A percentile compares a stretch with the other conserved stretches of the same genome.
Conservation (phyloP, 23 tunicate genomes). For the Corella eumyota region DNA sequence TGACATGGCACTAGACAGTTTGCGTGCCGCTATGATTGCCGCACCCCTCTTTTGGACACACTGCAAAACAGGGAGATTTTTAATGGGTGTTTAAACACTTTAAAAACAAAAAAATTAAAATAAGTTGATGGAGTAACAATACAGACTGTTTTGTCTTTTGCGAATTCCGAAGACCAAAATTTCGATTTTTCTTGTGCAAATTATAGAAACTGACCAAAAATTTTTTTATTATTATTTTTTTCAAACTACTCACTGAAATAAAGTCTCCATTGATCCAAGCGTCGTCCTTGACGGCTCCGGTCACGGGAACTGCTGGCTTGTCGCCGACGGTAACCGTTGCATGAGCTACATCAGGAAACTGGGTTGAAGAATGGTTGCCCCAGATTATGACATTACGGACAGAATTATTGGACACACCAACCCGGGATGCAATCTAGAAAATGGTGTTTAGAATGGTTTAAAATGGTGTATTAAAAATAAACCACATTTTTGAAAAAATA, state of each 20-base stretch:
- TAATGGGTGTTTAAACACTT: too few relatives aligned
- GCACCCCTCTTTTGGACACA: slow-evolving; percentile 93
- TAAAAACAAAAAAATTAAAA: too few relatives aligned
- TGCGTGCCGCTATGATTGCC: slow-evolving; percentile 88
- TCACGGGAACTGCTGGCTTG: slow-evolving; percentile 20
- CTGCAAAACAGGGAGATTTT: slow-evolving; percentile 15
- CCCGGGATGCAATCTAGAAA: slow-evolving; percentile 58
- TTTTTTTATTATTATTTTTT: too few relatives aligned
- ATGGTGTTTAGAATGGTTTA: background rate
- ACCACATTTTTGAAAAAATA: background rate
- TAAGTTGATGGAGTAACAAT: too few relatives aligned
- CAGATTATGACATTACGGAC: slow-evolving; percentile 88
- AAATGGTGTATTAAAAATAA: background rate
- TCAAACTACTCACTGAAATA: slow-evolving; percentile 28
- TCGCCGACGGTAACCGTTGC: slow-evolving; percentile 38
- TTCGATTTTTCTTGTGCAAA: too few relatives aligned
- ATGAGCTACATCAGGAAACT: slow-evolving; percentile 86
- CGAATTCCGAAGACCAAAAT: too few relatives aligned
- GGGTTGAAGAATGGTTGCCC: slow-evolving; percentile 99
- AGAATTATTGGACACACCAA: slow-evolving; percentile 41
- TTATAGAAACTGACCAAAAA: too few relatives aligned
- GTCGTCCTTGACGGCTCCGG: slow-evolving; percentile 72
- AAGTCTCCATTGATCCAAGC: slow-evolving; percentile 93
- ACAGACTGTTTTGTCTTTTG: too few relatives aligned
- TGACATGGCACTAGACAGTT: slow-evolving; percentile 93